Base-by-base conservation (phyloP, 1,140 invertebrate species). In the Euborellia annulipes region DNA sequence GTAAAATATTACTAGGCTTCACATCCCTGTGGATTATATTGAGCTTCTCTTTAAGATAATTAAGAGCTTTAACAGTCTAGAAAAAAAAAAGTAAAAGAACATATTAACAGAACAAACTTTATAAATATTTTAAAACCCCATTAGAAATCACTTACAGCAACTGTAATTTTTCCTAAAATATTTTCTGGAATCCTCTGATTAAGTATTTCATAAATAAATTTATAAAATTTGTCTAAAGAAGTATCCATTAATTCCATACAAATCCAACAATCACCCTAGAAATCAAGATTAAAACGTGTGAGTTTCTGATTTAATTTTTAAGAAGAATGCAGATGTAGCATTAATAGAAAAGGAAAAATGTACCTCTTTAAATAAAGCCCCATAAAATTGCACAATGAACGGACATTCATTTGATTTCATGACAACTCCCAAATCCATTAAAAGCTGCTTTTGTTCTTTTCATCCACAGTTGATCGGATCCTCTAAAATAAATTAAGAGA, bases 231-330 rank as follows among this genome's bases (percentile, higher is more conserved):
- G 64, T 99, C 96, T 61, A 99, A 68, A n/a, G 92, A 97, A 0
- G 88, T 91, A 60, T 98, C 94, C 96, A 99, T 98, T 17, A 98
- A 73, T 66, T 99, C 95, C 96, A 99, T 99, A 63, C 93, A 98
- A 58, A 99, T 98, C 93, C 94, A 97, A 61, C 93, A 94, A 65
- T 98, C 93, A 48, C 92, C 92, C 75, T 80, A n/a, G n/a, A n/a
- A n/a, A n/a, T n/a, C n/a, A n/a, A n/a, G n/a, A n/a, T n/a, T 54
- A 39, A 64, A 65, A n/a, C n/a, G n/a, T n/a, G n/a, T n/a, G n/a
- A n/a, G n/a, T n/a, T n/a, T n/a, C n/a, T n/a, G n/a, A n/a, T n/a
- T n/a, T n/a, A n/a, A n/a, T n/a, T n/a, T n/a, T n/a, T n/a, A n/a
- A n/a, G n/a, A n/a, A n/a, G n/a, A n/a, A n/a, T n/a, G n/a, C n/a